A percentile compares a stretch with the other conserved stretches of the same genome.
Conservation (phyloP, 2,797 vertebrate species). For the Poecilia wingei region DNA sequence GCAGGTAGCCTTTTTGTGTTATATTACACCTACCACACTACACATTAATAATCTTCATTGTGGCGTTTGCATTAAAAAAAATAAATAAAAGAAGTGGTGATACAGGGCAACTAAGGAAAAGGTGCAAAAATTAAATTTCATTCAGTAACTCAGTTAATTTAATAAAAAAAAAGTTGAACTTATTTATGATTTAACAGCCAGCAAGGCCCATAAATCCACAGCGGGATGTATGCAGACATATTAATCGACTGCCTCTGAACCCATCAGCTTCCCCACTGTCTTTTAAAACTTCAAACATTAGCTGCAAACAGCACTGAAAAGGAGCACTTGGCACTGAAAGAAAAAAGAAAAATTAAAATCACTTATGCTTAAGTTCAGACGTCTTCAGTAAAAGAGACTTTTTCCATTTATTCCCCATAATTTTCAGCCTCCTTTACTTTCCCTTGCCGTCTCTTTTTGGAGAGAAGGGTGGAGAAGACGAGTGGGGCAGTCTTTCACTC, state of each 20-base stretch:
- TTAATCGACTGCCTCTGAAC: conserved; percentile 67
- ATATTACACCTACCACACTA: conserved; percentile 40
- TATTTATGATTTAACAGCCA: conserved; percentile 58
- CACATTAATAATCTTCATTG: conserved; percentile 45
- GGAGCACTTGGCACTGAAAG: conserved; percentile 75
- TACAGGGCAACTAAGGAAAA: conserved; percentile 50
- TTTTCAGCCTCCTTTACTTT: conserved; percentile 33
- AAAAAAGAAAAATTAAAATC: conserved; percentile 42
- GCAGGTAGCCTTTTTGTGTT: conserved; percentile 48
- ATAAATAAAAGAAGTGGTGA: conserved; percentile 36
- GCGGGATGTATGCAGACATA: conserved; percentile 64
- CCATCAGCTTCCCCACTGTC: conserved; percentile 36
- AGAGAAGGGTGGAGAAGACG: conserved; percentile 46
- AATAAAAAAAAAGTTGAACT: conserved; percentile 47
- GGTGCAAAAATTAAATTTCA: conserved; percentile 63
- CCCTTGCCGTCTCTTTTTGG: conserved; percentile 30
- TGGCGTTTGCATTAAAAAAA: conserved; percentile 37
- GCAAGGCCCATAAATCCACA: conserved; percentile 62
- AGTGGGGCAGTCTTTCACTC: conserved; percentile 61
- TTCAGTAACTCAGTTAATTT: conserved; percentile 50
- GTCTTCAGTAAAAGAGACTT: conserved; percentile 57
- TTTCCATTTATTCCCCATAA: conserved; percentile 56
- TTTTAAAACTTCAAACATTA: conserved; percentile 61
- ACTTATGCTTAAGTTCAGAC: conserved; percentile 58
- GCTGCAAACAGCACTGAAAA: conserved; percentile 58